Conservation (phyloP, 2,113 vertebrate genomes). For the Poecilia latipinna region DNA sequence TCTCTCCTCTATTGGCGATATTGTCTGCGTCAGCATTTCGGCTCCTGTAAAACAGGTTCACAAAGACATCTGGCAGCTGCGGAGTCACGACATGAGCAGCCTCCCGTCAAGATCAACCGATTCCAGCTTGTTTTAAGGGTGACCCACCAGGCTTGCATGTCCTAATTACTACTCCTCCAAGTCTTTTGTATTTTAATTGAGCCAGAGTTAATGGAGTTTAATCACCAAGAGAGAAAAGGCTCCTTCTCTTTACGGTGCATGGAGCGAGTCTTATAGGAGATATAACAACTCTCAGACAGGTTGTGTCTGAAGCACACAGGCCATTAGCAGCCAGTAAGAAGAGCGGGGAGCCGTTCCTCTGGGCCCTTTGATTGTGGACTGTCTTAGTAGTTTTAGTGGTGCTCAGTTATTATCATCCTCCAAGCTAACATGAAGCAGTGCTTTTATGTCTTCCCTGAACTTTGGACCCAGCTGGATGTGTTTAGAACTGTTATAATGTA, state of each 20-base stretch:
- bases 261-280: slow-evolving; percentile 62
- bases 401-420: slow-evolving; percentile 81
- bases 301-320: slow-evolving; percentile 71
- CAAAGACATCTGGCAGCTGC: slow-evolving; percentile 44
- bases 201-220: slow-evolving; percentile 77
- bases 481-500: slow-evolving; percentile 87
- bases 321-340: slow-evolving; percentile 80
- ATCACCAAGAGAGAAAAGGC: slow-evolving; percentile 71
- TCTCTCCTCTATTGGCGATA: slow-evolving; percentile 51
- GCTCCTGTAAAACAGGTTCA: slow-evolving; percentile 53
- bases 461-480: slow-evolving; percentile 86
- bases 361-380: slow-evolving; percentile 78
- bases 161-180: slow-evolving; percentile 73
- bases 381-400: slow-evolving; percentile 82
- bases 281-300: slow-evolving; percentile 64
- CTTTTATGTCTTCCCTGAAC: slow-evolving; percentile 84
- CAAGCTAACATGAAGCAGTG: slow-evolving; percentile 77
- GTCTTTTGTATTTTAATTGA: slow-evolving; percentile 80
- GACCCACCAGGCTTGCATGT: slow-evolving; percentile 53
- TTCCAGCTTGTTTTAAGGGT: slow-evolving; percentile 46
- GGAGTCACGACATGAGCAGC: slow-evolving; percentile 45
- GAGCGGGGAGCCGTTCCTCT: slow-evolving; percentile 73
- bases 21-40: slow-evolving; percentile 58
- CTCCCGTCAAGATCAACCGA: slow-evolving; percentile 65
- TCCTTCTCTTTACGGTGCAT: slow-evolving; percentile 60